phyloP scores from a whole-genome alignment of 2,797 vertebrate genomes.

The Sphenodon punctatus region DNA sequence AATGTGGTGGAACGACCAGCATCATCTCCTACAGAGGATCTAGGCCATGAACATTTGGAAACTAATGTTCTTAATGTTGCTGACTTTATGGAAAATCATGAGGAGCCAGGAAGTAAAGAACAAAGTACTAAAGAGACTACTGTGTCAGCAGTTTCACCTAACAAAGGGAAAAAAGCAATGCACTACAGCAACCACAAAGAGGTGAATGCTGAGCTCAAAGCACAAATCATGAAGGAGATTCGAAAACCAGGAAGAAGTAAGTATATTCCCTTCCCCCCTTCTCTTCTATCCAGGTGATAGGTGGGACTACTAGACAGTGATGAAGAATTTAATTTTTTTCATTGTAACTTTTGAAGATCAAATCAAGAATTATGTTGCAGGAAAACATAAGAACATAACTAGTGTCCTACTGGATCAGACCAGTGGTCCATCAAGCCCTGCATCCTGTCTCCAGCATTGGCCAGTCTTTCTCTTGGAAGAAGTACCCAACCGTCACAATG shows the following conservation, averaged over 20 bases:
- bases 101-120: constrained; percentile 69
- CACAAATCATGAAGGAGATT: constrained; percentile 94
- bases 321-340: background rate
- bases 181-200: constrained; percentile 87
- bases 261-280: constrained; percentile 54
- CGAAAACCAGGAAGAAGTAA: constrained; percentile 94
- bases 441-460: no score
- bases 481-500: no score
- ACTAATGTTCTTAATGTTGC: constrained; percentile 68
- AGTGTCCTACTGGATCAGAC: no score
- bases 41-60: constrained; percentile 70
- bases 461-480: no score
- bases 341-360: background rate
- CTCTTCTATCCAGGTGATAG: background rate
- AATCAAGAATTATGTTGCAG: background rate
- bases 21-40: constrained; percentile 74
- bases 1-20: constrained; percentile 63
- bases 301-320: background rate
- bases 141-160: constrained; percentile 76
- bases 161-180: constrained; percentile 83
- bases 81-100: constrained; percentile 75
- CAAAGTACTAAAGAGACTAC: constrained; percentile 66
- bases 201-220: constrained; percentile 87
- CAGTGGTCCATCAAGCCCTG: no score
- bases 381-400: no score